phyloP scores from a whole-genome alignment of 2,797 vertebrate genomes.

The Poeciliopsis presidionis region DNA sequence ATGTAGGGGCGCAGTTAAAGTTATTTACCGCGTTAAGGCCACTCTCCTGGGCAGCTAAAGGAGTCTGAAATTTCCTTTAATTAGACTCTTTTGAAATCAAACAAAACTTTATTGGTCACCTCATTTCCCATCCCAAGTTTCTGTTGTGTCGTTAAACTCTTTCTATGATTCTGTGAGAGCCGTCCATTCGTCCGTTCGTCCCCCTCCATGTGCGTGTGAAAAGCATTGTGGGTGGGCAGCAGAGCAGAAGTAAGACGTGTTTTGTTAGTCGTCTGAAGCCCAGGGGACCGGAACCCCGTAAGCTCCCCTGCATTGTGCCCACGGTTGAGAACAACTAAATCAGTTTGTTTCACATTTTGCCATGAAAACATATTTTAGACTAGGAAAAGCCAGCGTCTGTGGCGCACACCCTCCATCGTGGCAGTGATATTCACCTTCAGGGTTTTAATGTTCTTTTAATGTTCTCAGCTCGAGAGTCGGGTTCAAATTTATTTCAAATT shows the following conservation, averaged over 20 bases:
- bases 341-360: conserved; percentile 90
- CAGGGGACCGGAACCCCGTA: conserved; percentile 89
- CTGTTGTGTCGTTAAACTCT: conserved; percentile 20
- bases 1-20: background rate
- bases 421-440: background rate
- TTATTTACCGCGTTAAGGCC: background rate
- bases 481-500: background rate
- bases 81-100: background rate
- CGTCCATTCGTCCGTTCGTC: conserved; percentile 78
- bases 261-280: conserved; percentile 94
- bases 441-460: conserved; percentile 75
- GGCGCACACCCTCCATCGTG: conserved; percentile 76
- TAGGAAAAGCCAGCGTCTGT: conserved; percentile 46
- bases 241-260: conserved; percentile 94
- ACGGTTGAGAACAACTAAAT: conserved; percentile 87
- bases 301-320: conserved; percentile 86
- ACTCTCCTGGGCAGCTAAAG: background rate
- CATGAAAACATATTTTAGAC: conserved; percentile 79
- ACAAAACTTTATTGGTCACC: conserved; percentile 7
- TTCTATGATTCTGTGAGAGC: conserved; percentile 70
- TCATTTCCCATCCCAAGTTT: conserved; percentile 33
- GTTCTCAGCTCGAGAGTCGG: conserved; percentile 73
- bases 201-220: conserved; percentile 63
- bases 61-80: background rate
- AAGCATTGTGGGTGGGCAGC: conserved; percentile 88